Evolutionary conservation across 2,888 invertebrate genomes (phyloP), one percentile per base, ranked within the genome.

Genomic region (Octodonta nipae): DNA sequence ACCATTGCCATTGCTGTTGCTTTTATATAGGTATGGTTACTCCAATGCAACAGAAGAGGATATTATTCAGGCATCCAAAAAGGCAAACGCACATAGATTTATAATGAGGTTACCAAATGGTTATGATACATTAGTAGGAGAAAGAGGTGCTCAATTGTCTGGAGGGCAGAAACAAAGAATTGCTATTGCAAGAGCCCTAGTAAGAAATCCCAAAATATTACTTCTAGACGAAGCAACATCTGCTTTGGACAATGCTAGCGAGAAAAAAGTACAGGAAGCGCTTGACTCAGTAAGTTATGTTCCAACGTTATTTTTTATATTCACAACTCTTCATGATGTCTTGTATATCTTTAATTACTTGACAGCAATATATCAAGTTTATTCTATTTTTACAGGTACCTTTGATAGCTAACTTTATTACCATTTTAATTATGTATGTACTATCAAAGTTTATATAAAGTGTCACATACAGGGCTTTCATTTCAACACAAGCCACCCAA

Each of bases 161-260:
- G 88, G 88, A n/a, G 88, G 88, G 0, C 88, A 89, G 56, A 89
- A 88, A 54, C 89, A 89, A 58, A 67, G 88, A 35, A 83, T 89
- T 25, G 89, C 89, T 3, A 89, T 91, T 46, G 91, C 91, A 0
- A 68, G 91, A 40, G 89, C 89, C 0, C 63, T 92, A 4, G 72
- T 91, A 2, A 68, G 83, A 15, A 74, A 86, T 54, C 89, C 91
- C 0, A 69, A 72, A 31, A 78, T 91, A 40, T 60, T 86, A 24
- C 61, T 86, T 2, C 56, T 85, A 11, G 89, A 91, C 47, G 89
- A 91, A 60, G 89, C 88, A 0, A 91, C 91, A 1, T 88, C 87
- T 2, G 89, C 89, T 0, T 66, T 89, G 10, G 89, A 91, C 54
- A 81, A 81, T 0, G 74, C 78, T 20, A 87, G 85, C 39, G 92